These are phyloP conservation scores for Heterocephalus glaber DNA, from an alignment of 2,113 vertebrate species.

Conservation along the genomic window DNA sequence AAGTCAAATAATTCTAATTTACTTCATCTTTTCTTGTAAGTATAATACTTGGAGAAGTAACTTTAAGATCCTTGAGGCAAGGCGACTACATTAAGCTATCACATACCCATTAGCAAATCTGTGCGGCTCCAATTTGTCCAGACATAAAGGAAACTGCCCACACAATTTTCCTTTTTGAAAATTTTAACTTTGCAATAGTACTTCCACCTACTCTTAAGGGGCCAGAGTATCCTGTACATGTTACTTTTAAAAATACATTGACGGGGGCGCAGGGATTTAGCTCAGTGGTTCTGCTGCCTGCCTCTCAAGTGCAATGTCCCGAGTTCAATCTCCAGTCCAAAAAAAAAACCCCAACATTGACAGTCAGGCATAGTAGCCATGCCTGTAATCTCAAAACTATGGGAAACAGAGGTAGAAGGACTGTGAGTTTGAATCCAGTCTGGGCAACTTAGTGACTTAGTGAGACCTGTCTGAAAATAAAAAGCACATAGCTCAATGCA, in stretches of 20 bases:
- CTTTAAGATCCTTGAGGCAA: constrained; percentile 8
- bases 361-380: neutral
- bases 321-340: too few relatives aligned
- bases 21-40: constrained; percentile 32
- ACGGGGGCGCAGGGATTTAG: too few relatives aligned
- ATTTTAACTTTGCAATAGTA: constrained; percentile 43
- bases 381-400: neutral
- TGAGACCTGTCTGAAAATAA: neutral
- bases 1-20: constrained; percentile 38
- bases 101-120: constrained; percentile 63
- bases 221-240: neutral
- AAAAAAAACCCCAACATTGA: too few relatives aligned
- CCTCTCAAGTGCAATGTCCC: too few relatives aligned
- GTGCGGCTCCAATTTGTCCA: constrained; percentile 60
- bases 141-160: constrained; percentile 53
- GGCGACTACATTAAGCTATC: neutral
- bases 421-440: neutral
- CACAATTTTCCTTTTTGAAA: constrained; percentile 67
- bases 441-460: neutral
- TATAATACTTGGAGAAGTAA: constrained; percentile 50
- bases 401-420: neutral
- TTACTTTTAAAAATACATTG: neutral
- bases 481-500: neutral
- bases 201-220: constrained; percentile 16
- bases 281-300: too few relatives aligned